Evolutionary conservation across 2,888 invertebrate genomes (phyloP), one percentile per base, ranked within the genome.

Genomic region (Eubasilissa splendida): DNA sequence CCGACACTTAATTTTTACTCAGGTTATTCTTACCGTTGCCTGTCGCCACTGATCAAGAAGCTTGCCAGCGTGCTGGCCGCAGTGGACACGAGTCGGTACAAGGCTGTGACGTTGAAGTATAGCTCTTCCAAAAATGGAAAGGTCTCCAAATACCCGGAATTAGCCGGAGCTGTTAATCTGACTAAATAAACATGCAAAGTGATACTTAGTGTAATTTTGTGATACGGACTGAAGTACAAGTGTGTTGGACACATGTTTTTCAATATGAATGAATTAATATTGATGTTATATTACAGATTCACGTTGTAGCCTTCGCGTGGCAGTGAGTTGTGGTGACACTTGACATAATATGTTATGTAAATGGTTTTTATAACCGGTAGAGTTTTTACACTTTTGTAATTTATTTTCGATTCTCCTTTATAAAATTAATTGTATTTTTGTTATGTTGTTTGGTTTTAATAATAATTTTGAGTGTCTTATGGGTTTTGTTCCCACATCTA

Each of bases 1-100:
- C 91, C 93, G 12, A 95, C 95, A 0, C 87, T 98, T 80, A 89
- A 89, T 8, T 93, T 94, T 87, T 96, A 97, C 87, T 95, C 97
- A 9, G 92, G 92, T 1, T 97, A 97, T 86, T 88, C 90, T 0
- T 91, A 94, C 22, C 88, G 92, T 1, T 92, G 96, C 76, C 90
- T 98, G 68, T 88, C 92, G 65, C 93, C 94, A 0, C 91, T 95
- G 33, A 92, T 96, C 22, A 88, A 90, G 68, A 91, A 93, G 84
- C 89, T 97, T 82, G 96, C 96, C 0, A 89, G 89, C 77, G 88
- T 96, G 77, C 92, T 97, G 7, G 86, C 91, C 0, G 93, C 93
- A 86, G 92, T 94, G n/a, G 93, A 94, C 12, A 92, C 90, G 33
- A 92, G 93, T 14, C 96, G 95, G 87, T 92, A 93, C 84, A 93